These are phyloP conservation scores for Eilema sororculum DNA, from an alignment of 2,888 invertebrate genomes.

Conservation along the genomic window DNA sequence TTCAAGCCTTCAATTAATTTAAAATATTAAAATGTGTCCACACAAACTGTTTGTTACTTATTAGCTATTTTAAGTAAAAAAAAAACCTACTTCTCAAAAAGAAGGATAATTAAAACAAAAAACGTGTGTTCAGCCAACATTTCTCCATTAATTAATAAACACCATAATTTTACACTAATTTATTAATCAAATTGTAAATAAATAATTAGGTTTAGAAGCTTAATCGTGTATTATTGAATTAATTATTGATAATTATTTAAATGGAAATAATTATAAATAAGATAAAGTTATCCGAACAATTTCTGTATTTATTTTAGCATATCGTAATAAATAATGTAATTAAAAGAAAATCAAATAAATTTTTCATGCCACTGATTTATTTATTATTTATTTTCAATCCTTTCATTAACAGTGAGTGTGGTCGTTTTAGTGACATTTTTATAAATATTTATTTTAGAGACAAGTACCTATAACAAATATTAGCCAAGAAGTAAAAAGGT, in stretches of 20 bases:
- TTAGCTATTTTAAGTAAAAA: not conserved
- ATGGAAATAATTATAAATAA: constrained; percentile 72
- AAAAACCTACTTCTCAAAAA: constrained; percentile 14
- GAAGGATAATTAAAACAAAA: constrained; percentile 22
- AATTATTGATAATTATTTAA: constrained; percentile 76
- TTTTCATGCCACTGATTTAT: constrained; percentile 83
- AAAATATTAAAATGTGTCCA: not conserved
- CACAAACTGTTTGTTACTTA: not conserved
- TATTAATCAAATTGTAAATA: constrained; percentile 80
- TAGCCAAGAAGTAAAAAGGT: no score
- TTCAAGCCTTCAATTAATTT: not conserved
- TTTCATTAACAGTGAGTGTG: not conserved
- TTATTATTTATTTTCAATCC: constrained; percentile 38
- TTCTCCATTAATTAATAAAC: constrained; percentile 41
- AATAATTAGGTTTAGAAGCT: constrained; percentile 78
- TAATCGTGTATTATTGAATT: constrained; percentile 73
- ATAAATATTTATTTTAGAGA: no score
- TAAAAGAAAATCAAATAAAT: constrained; percentile 85
- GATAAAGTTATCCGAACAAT: constrained; percentile 79
- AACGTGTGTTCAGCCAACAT: constrained; percentile 48
- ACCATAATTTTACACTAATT: constrained; percentile 64
- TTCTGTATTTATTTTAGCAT: constrained; percentile 87
- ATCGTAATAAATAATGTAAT: constrained; percentile 79
- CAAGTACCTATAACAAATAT: no score
- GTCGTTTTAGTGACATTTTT: no score